These are phyloP conservation scores for Octonoba sinensis DNA, from an alignment of 2,888 invertebrate genomes.

Conservation along the genomic window DNA sequence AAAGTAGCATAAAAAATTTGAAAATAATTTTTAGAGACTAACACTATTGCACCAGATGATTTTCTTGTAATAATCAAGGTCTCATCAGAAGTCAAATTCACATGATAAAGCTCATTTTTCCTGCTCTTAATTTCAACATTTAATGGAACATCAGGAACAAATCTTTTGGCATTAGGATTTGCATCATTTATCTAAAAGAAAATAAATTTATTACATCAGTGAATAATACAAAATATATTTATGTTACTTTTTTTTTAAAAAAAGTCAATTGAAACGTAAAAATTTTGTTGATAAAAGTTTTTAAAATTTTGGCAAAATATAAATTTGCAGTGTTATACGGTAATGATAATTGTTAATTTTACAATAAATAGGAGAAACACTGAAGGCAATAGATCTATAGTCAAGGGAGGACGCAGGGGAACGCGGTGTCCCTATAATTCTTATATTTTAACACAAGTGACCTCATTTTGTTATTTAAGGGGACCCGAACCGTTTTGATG, in stretches of 20 bases:
- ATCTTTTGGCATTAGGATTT: constrained; percentile 14
- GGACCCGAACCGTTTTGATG: too few species aligned
- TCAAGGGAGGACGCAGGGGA: too few species aligned
- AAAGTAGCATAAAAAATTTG: neutral
- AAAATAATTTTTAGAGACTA: constrained; percentile 18
- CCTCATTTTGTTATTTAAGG: too few species aligned
- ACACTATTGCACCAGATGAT: constrained; percentile 65
- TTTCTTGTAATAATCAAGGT: constrained; percentile 66
- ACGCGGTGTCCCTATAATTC: too few species aligned
- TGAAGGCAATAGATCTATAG: too few species aligned
- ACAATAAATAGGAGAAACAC: too few species aligned
- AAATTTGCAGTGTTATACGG: too few species aligned
- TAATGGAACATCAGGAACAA: constrained; percentile 57
- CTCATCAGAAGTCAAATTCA: constrained; percentile 63
- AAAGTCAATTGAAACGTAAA: neutral
- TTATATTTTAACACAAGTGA: too few species aligned
- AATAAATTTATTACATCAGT: neutral
- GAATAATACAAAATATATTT: neutral
- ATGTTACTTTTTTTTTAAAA: neutral
- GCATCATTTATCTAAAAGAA: constrained; percentile 44
- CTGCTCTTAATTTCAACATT: constrained; percentile 6
- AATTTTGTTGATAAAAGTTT: too few species aligned
- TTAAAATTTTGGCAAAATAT: too few species aligned
- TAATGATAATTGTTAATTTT: too few species aligned
- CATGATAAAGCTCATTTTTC: constrained; percentile 57